Conservation (phyloP, 2,888 invertebrate genomes). For the Caradrina kadenii region DNA sequence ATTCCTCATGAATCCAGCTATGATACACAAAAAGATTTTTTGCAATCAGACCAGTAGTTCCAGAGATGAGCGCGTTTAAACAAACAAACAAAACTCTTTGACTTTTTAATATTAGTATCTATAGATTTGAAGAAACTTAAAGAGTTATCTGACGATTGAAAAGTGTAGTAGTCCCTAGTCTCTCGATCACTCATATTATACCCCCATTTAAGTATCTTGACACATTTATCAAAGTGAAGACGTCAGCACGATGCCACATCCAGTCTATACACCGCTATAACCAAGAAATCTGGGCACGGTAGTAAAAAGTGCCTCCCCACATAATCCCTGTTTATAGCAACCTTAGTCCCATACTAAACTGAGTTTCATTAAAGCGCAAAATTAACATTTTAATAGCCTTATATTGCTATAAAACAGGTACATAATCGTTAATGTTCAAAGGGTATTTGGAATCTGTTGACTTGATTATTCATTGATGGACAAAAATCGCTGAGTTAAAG, state of each 20-base stretch:
- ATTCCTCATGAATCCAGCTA: too few relatives aligned
- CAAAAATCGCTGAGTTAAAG: slow-evolving; percentile 59
- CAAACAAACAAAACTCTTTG: too few relatives aligned
- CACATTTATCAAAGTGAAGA: slow-evolving; percentile 36
- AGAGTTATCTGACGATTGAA: too few relatives aligned
- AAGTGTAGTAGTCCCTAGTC: slow-evolving; percentile 9
- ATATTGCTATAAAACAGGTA: slow-evolving; percentile 85
- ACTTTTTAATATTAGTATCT: too few relatives aligned
- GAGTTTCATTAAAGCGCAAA: slow-evolving; percentile 86
- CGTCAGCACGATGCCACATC: slow-evolving; percentile 31
- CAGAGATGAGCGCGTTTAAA: too few relatives aligned
- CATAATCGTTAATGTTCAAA: slow-evolving; percentile 80
- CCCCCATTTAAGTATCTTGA: slow-evolving; percentile 55
- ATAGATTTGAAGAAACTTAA: background rate
- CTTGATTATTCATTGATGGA: slow-evolving; percentile 73
- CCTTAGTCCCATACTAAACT: slow-evolving; percentile 85
- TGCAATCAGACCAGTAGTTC: too few relatives aligned
- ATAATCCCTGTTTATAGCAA: slow-evolving; percentile 84
- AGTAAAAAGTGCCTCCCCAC: slow-evolving; percentile 84
- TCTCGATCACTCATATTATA: slow-evolving; percentile 43
- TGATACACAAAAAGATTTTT: too few relatives aligned
- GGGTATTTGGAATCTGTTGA: slow-evolving; percentile 71
- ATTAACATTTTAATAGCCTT: slow-evolving; percentile 89
- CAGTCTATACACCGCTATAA: slow-evolving; percentile 60
- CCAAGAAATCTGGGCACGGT: slow-evolving; percentile 80